These are phyloP conservation scores for Hipposideros armiger DNA, from an alignment of 2,113 vertebrate species.

Conservation along the genomic window DNA sequence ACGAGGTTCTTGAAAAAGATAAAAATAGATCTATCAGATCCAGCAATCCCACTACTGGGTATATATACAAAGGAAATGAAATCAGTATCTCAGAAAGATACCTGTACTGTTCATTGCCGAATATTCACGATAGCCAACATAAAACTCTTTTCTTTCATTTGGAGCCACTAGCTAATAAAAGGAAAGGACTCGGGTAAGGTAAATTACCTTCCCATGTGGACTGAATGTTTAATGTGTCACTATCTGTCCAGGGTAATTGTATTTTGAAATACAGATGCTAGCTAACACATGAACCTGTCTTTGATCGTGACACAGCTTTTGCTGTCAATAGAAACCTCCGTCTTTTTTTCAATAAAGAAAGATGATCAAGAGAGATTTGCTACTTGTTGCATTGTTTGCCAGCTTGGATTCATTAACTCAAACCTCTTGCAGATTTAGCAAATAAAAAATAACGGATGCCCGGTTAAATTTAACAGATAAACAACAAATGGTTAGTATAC, in stretches of 20 bases:
- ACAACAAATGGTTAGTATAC: neutral
- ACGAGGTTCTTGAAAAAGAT: neutral
- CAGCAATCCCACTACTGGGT: neutral
- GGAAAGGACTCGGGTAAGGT: neutral
- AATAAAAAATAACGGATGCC: neutral
- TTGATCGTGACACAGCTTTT: neutral
- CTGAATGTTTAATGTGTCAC: neutral
- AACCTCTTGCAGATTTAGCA: neutral
- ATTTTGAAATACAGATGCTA: neutral
- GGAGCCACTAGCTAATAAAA: neutral
- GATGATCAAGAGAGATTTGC: neutral
- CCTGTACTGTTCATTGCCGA: neutral
- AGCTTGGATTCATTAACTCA: neutral
- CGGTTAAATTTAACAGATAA: neutral
- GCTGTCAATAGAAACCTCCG: neutral
- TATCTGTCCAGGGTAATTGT: neutral
- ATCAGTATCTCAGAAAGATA: neutral
- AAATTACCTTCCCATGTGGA: neutral
- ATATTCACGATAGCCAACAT: neutral
- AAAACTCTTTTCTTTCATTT: neutral
- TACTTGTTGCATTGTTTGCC: neutral
- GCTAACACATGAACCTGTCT: neutral
- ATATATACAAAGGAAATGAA: neutral
- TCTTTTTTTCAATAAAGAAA: conserved; percentile 12
- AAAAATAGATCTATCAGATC: neutral